A percentile compares a stretch with the other conserved stretches of the same genome.
These are phyloP conservation scores for Apeltes quadracus DNA, from an alignment of 2,113 vertebrate genomes.

Conservation along the genomic window DNA sequence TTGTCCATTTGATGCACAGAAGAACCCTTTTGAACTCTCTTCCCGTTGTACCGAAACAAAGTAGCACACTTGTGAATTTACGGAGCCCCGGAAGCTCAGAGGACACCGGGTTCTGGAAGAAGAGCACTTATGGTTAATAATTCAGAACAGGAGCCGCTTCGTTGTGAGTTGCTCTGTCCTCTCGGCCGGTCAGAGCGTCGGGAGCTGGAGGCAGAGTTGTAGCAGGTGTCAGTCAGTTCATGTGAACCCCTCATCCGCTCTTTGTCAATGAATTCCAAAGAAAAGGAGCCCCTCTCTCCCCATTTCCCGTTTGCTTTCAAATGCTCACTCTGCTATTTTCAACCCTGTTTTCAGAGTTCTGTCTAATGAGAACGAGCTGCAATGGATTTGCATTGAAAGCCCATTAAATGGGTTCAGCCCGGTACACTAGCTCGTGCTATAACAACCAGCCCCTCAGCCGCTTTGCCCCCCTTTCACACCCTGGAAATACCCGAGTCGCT, in stretches of 20 bases:
- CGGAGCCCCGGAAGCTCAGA: conserved; percentile 25
- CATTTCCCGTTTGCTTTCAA: background rate
- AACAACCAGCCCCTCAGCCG: too few species aligned
- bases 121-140: conserved; percentile 69
- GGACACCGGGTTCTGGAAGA: conserved; percentile 50
- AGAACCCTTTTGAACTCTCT: background rate
- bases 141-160: conserved; percentile 60
- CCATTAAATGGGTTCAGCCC: too few species aligned
- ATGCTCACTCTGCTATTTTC: background rate
- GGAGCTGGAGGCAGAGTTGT: background rate
- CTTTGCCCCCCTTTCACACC: too few species aligned
- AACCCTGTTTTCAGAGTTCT: background rate
- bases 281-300: background rate
- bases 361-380: background rate
- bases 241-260: background rate
- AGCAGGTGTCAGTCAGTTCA: conserved; percentile 22
- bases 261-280: background rate
- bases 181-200: conserved; percentile 19
- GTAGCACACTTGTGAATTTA: conserved; percentile 32
- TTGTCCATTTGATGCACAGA: background rate
- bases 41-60: conserved; percentile 38
- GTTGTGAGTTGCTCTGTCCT: conserved; percentile 53
- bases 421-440: too few species aligned
- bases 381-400: background rate
- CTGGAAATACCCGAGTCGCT: too few species aligned